Conservation (phyloP, 2,888 invertebrate species). For the Amblyjoppa proteus region DNA sequence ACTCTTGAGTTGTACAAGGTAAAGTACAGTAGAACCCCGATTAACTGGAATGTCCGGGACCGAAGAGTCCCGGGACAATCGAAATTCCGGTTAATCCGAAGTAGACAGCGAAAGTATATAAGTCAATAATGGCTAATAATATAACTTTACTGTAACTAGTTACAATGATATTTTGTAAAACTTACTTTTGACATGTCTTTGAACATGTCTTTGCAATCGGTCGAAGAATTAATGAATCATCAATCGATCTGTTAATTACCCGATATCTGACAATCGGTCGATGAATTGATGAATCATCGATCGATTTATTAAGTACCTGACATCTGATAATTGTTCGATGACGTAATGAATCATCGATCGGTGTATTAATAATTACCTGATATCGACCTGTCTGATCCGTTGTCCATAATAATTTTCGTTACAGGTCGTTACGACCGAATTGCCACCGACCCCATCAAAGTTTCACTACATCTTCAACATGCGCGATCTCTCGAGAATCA, state of each 20-base stretch:
- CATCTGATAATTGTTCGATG: neutral
- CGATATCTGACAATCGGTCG: neutral
- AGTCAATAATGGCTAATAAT: too few relatives aligned
- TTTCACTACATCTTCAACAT: constrained; percentile 98
- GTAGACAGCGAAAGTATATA: too few relatives aligned
- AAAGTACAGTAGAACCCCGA: constrained; percentile 42
- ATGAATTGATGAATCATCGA: neutral
- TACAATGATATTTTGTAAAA: too few relatives aligned
- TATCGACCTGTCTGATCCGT: too few relatives aligned
- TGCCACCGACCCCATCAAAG: constrained; percentile 96
- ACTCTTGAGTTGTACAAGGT: constrained; percentile 94
- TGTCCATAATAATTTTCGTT: neutral
- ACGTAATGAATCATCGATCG: neutral
- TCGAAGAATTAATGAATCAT: neutral
- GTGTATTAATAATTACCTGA: neutral
- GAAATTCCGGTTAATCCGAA: too few relatives aligned
- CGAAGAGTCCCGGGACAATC: too few relatives aligned
- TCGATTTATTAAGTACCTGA: neutral
- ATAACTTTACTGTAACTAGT: too few relatives aligned
- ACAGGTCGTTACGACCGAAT: constrained; percentile 90
- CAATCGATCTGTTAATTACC: neutral
- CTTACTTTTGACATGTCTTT: neutral
- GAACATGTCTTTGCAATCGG: too few relatives aligned
- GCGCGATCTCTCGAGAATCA: constrained; percentile 94
- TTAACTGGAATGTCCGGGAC: too few relatives aligned